Base-by-base conservation (phyloP, 2,888 invertebrate species). In the Aromia moschata region DNA sequence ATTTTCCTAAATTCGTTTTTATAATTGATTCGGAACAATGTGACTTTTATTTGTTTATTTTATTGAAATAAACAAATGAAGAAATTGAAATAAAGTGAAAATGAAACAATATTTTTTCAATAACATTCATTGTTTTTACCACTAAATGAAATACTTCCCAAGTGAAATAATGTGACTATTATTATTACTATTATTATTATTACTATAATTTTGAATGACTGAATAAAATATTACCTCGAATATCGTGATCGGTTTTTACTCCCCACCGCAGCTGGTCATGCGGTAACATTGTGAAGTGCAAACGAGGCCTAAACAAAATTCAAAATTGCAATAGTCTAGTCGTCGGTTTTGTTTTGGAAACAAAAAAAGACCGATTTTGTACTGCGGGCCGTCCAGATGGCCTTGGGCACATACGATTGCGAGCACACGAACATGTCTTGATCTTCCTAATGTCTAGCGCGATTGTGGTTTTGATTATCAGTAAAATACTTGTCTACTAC, bases 361-460 rank as follows among this genome's bases (percentile, higher is more conserved):
- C n/a, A n/a, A n/a, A n/a, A n/a, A n/a, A n/a, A 55, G 58, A 65
- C 61, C 61, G 62, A 63, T 70, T 69, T 70, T 65, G 64, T 72
- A 68, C 65, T 62, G 66, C 69, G 69, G 73, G 69, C 70, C 75
- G 70, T 74, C 69, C 70, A 66, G 60, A 60, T 60, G 73, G 72
- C 73, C 73, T 67, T 72, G 71, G n/a, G 74, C 73, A 74, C 73
- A 70, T 69, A 65, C 58, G 43, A 59, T 53, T 75, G 74, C 75
- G 74, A 69, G 74, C 75, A 73, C 74, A 75, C 72, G 69, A 73
- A 72, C 68, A 74, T 77, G 74, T 77, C 78, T 77, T 74, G 79
- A 79, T 79, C 79, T 79, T 79, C 79, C 79, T 56, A 75, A 74
- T 74, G 73, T 78, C 75, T 78, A 77, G 74, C 75, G 77, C 74